A percentile compares a stretch with the other conserved stretches of the same genome.
Evolutionary conservation across 1,140 invertebrate species (phyloP).

Genomic region (Aphaenogaster rudis): DNA sequence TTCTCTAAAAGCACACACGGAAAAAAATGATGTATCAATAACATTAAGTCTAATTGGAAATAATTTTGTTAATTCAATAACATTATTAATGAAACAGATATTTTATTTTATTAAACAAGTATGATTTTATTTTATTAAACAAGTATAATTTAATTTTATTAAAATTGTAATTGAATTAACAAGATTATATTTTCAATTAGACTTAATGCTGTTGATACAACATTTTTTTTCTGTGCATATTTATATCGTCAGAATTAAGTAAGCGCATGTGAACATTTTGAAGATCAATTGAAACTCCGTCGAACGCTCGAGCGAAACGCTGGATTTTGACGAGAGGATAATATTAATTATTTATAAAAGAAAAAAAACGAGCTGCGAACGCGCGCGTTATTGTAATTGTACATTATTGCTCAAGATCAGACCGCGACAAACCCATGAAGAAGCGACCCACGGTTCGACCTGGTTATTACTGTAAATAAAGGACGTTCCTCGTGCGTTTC

Average conservation of each 20-base stretch:
- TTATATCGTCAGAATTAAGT: neutral
- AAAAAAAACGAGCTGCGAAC: constrained; percentile 37
- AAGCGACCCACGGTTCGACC: constrained; percentile 46
- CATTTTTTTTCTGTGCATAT: neutral
- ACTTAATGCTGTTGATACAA: no score
- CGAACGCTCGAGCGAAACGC: constrained; percentile 51
- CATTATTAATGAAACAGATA: no score
- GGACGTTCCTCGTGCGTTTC: constrained; percentile 76
- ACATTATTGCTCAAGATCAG: constrained; percentile 74
- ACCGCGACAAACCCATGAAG: neutral
- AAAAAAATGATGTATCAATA: no score
- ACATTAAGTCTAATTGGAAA: no score
- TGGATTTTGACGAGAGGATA: constrained; percentile 66
- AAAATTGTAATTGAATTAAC: no score
- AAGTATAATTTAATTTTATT: no score
- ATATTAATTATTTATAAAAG: constrained; percentile 73
- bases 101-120: no score
- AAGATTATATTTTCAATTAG: no score
- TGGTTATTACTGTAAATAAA: constrained; percentile 76
- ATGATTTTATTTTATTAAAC: no score
- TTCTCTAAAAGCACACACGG: neutral
- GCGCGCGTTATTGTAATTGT: constrained; percentile 56
- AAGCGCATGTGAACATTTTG: neutral
- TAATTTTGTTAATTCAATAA: no score
- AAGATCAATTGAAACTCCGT: neutral